Evolutionary conservation across 2,113 vertebrate genomes (phyloP), one percentile per base, ranked within the genome.

Genomic region (Delphinapterus leucas): DNA sequence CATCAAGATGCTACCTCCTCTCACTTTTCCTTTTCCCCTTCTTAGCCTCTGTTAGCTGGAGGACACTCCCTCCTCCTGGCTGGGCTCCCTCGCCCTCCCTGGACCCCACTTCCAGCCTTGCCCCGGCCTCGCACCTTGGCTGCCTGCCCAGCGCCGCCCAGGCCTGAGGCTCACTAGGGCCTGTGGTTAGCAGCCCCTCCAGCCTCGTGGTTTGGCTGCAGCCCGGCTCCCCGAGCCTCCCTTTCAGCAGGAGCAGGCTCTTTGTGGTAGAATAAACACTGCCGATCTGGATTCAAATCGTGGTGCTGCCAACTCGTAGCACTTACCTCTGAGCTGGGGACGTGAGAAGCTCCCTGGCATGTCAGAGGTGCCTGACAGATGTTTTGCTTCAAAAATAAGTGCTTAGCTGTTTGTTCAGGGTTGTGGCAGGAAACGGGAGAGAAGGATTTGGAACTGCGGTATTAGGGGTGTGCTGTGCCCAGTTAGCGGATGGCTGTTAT

Each of bases 141-240:
- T 4, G 28, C 8, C 28, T 11, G 87, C 95, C 90, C 13, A 87
- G 76, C 0, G 71, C 33, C 0, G 20, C 79, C 93, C 36, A 10
- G 81, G 47, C 82, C 86, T 41, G 20, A 26, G 61, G 88, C 92
- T 89, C 53, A 26, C 85, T 33, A 2, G 81, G 82, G 90, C 61
- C 93, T 96, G 97, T 61, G 95, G 98, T 93, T 79, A 73, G 28
- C 90, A 70, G 55, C 95, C 93, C 88, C 90, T 97, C 81, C 55
- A 25, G 47, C 58, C 73, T 58, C 8, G 21, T 17, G 96, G 97
- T 74, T 95, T 97, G 96, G 95, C 97, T 90, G 36, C 28, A 0
- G 17, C 55, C 89, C 0, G 7, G 93, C 49, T 86, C 82, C 74
- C 38, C 28, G 4, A 36, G 93, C 47, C 90, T 77, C 53, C 6